Conservation (phyloP, 2,888 invertebrate genomes). For the Villa cingulata region DNA sequence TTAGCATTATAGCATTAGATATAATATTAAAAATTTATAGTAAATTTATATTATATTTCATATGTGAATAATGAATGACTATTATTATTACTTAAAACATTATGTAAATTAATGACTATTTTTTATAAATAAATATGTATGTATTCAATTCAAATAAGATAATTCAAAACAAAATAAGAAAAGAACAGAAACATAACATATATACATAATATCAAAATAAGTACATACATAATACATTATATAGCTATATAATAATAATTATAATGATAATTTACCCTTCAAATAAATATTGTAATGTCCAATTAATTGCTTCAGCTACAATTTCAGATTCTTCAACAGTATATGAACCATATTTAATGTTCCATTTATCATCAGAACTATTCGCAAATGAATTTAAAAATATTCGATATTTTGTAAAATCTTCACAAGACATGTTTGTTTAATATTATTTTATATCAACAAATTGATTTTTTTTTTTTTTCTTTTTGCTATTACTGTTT, state of each 20-base stretch:
- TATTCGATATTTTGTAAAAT: not conserved
- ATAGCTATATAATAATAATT: not conserved
- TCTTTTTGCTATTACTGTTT: too few relatives aligned
- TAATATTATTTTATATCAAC: too few relatives aligned
- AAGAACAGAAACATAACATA: not conserved
- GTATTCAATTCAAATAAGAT: too few relatives aligned
- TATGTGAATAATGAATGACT: too few relatives aligned
- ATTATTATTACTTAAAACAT: too few relatives aligned
- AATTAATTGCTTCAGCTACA: slow-evolving; percentile 3
- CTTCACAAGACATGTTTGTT: not conserved
- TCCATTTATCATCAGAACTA: slow-evolving; percentile 1
- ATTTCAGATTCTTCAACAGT: not conserved
- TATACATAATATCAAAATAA: not conserved
- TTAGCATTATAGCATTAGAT: too few relatives aligned
- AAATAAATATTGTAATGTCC: slow-evolving; percentile 2
- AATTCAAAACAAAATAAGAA: not conserved
- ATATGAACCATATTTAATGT: slow-evolving; percentile 4
- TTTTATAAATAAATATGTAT: too few relatives aligned
- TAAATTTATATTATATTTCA: too few relatives aligned
- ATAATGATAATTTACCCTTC: slow-evolving; percentile 4
- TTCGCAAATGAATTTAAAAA: not conserved
- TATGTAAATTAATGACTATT: too few relatives aligned
- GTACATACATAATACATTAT: not conserved
- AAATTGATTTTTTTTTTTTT: too few relatives aligned
- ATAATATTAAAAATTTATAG: too few relatives aligned